phyloP scores from a whole-genome alignment of 92 coral and sea anemone species.

The Porites divaricata region DNA sequence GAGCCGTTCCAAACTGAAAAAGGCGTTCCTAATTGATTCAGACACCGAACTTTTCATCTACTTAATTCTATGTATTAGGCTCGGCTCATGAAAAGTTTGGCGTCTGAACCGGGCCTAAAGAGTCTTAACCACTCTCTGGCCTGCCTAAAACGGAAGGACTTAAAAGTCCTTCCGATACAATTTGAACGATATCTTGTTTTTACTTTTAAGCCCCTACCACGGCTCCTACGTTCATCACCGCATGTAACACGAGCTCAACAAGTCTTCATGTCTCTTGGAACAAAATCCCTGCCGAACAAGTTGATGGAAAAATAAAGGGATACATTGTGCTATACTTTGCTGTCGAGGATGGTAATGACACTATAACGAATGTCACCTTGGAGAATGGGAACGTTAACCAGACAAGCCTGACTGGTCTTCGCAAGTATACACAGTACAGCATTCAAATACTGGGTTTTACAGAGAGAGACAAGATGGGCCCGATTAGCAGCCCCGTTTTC shows the following conservation, averaged over 20 bases:
- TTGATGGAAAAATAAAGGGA: slow-evolving; percentile 58
- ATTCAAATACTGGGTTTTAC: slow-evolving; percentile 54
- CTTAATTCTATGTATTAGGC: too few species aligned
- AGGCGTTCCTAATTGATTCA: too few species aligned
- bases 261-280: slow-evolving; percentile 67
- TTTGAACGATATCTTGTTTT: not conserved
- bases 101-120: too few species aligned
- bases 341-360: slow-evolving; percentile 5
- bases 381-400: not conserved
- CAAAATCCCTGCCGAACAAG: slow-evolving; percentile 44
- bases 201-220: not conserved
- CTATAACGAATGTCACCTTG: not conserved
- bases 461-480: slow-evolving; percentile 40
- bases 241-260: slow-evolving; percentile 69
- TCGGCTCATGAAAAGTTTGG: too few species aligned
- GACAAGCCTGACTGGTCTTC: slow-evolving; percentile 11
- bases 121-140: too few species aligned
- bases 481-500: slow-evolving; percentile 13
- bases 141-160: too few species aligned
- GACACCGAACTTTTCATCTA: too few species aligned
- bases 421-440: slow-evolving; percentile 44
- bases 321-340: slow-evolving; percentile 39
- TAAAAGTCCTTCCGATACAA: too few species aligned
- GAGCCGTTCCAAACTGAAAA: too few species aligned
- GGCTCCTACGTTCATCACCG: slow-evolving; percentile 25